Evolutionary conservation across 2,113 vertebrate species (phyloP), one percentile per base, ranked within the genome.

Genomic region (Lepus europaeus): DNA sequence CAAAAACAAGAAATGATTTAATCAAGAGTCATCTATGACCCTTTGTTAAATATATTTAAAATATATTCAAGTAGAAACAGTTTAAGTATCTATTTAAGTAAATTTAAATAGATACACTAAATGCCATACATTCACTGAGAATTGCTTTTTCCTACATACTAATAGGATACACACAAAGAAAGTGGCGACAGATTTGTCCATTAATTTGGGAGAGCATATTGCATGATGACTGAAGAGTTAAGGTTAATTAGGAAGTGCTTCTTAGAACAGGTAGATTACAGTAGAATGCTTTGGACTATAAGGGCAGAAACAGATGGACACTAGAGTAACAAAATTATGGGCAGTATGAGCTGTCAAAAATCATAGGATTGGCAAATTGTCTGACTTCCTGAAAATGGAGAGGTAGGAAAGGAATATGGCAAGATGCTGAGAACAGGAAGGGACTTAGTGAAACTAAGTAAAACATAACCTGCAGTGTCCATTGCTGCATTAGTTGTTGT

Each of bases 11-110:
- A 29, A 85, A 92, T 84, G 27, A 82, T 90, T 96, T 78, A 80
- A 72, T 78, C 25, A 36, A 76, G n/a, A 20, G 27, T 68, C 23
- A 59, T 93, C 16, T 72, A 27, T 81, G 53, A 82, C 17, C 17
- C 10, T 95, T 96, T 95, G 87, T 92, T 94, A 80, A 92, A 87
- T 95, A 78, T 87, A 90, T 73, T 89, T 25, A 84, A 87, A 94
- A 93, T 59, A 89, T 69, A 79, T 84, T 87, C 87, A 87, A 84
- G 61, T 79, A 45, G 63, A 69, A 4, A 22, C 7, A 17, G 56
- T 72, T 80, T 87, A 93, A 82, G 19, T 94, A 51, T 89, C 69
- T 91, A 73, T 88, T 74, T 87, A 79, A 92, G 69, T 76, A 27
- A 53, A 17, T 66, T 97, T 95, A 95, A 93, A 84, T 91, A 92